phyloP scores from a whole-genome alignment of 2,797 vertebrate genomes.

The Epinephelus malabaricus region DNA sequence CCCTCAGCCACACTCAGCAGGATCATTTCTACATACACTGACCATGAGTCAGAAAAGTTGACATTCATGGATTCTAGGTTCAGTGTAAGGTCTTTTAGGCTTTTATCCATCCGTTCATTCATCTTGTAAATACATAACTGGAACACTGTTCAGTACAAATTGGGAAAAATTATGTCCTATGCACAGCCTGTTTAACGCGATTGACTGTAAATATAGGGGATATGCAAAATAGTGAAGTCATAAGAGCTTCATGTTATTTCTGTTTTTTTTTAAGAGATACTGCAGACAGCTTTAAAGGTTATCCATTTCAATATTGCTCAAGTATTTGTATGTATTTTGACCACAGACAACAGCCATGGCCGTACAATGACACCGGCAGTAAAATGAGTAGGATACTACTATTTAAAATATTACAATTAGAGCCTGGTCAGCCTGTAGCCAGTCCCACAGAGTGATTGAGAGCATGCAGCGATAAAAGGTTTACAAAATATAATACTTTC shows the following conservation, averaged over 20 bases:
- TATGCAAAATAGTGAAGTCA: too few species aligned
- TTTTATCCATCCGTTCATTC: background rate
- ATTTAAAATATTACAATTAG: too few species aligned
- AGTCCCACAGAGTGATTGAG: too few species aligned
- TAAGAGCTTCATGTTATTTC: too few species aligned
- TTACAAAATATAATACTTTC: too few species aligned
- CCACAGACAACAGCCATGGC: background rate
- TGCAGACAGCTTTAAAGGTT: background rate
- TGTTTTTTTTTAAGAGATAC: background rate
- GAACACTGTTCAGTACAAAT: conserved; percentile 23
- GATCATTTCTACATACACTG: conserved; percentile 62
- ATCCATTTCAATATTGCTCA: background rate
- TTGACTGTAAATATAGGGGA: background rate
- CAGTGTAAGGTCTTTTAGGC: conserved; percentile 17
- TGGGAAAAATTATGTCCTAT: background rate
- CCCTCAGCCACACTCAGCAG: conserved; percentile 56
- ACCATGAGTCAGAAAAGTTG: conserved; percentile 59
- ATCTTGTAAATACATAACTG: conserved; percentile 32
- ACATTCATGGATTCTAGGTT: conserved; percentile 40
- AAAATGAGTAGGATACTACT: too few species aligned
- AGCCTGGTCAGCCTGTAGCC: too few species aligned
- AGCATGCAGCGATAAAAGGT: too few species aligned
- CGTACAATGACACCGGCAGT: too few species aligned
- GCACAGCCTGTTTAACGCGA: conserved; percentile 6
- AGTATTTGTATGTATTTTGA: background rate